Evolutionary conservation across 1,140 invertebrate species (phyloP).

Genomic region (Lamellibrachia luymesi): DNA sequence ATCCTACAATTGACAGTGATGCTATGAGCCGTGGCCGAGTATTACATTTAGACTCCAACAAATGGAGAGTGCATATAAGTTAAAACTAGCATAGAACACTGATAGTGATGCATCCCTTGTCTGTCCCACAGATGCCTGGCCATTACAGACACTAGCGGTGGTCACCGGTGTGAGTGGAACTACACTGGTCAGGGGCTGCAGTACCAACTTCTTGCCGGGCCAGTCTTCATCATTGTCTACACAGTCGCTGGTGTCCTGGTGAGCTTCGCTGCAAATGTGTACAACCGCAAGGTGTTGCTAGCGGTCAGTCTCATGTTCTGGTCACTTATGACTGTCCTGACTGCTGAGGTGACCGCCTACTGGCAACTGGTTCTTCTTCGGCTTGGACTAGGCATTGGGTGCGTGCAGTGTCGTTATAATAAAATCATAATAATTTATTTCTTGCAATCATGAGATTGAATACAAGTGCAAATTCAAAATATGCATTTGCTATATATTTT

Average conservation of each 20-base stretch:
- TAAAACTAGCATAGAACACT: no score
- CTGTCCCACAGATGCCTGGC: conserved; percentile 51
- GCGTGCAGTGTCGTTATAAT: conserved; percentile 30
- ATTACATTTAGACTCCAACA: no score
- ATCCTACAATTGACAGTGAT: no score
- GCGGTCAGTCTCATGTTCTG: conserved; percentile 76
- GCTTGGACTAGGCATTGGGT: conserved; percentile 82
- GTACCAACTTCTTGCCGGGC: conserved; percentile 88
- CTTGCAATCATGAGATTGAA: no score
- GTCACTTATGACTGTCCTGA: conserved; percentile 77
- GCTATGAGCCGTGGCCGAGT: no score
- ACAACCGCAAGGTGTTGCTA: conserved; percentile 68
- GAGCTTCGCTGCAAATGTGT: conserved; percentile 72
- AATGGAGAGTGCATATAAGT: no score
- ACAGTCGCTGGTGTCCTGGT: conserved; percentile 82
- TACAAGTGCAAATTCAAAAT: no score
- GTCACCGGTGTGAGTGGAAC: conserved; percentile 80
- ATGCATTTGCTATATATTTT: no score
- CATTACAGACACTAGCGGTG: conserved; percentile 51
- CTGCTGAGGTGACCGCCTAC: conserved; percentile 77
- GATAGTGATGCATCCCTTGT: neutral
- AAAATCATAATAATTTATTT: neutral
- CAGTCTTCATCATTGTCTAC: conserved; percentile 86
- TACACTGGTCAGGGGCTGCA: conserved; percentile 88
- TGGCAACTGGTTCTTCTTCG: conserved; percentile 86